Evolutionary conservation across 2,797 vertebrate genomes (phyloP).

Genomic region (Lycodopsis pacificus): DNA sequence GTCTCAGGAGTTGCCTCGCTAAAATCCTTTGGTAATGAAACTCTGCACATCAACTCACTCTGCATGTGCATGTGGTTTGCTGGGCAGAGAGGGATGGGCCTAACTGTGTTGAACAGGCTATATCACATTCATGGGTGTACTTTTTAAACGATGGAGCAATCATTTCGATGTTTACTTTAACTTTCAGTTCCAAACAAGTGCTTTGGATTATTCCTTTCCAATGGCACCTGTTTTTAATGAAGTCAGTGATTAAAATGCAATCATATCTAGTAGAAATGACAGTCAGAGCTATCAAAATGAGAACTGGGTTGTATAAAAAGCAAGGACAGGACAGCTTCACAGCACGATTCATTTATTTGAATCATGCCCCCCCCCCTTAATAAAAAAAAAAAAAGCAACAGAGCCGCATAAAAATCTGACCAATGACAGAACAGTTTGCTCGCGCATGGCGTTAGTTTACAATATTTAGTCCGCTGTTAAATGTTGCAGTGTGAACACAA

Average conservation of each 20-base stretch:
- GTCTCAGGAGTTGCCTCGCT: slow-evolving; percentile 39
- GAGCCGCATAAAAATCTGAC: too few species aligned
- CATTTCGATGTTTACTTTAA: not conserved
- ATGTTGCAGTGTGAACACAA: too few species aligned
- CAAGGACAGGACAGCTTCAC: not conserved
- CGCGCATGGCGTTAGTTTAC: too few species aligned
- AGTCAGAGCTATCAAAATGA: not conserved
- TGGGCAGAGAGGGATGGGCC: not conserved
- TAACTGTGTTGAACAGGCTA: not conserved
- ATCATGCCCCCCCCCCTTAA: too few species aligned
- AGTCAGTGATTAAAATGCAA: not conserved
- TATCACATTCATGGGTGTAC: not conserved
- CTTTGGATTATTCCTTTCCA: not conserved
- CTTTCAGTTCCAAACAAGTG: not conserved
- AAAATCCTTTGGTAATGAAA: slow-evolving; percentile 25
- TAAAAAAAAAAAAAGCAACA: too few species aligned
- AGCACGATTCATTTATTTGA: not conserved
- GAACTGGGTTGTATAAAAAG: not conserved
- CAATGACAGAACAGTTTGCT: too few species aligned
- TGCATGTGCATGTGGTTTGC: not conserved
- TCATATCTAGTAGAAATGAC: not conserved
- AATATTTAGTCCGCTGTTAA: too few species aligned
- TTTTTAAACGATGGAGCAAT: not conserved
- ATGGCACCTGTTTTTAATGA: not conserved
- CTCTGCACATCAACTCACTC: slow-evolving; percentile 5